Evolutionary conservation across 2,797 vertebrate species (phyloP).

Genomic region (Pelobates cultripes): DNA sequence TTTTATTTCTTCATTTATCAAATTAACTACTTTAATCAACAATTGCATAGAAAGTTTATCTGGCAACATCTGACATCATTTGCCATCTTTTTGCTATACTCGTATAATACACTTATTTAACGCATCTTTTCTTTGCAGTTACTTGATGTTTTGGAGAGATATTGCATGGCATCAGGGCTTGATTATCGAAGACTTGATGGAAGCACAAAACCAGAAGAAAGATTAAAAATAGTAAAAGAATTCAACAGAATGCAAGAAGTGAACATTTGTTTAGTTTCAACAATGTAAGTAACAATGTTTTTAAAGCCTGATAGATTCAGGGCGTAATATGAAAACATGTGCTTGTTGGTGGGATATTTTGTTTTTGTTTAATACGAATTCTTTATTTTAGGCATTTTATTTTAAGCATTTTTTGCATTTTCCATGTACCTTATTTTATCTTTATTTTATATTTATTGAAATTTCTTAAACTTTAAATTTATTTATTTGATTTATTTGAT

Average conservation of each 20-base stretch:
- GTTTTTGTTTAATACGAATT: too few relatives aligned
- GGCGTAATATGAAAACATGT: too few relatives aligned
- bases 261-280: slow-evolving; percentile 94
- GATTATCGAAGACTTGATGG: slow-evolving; percentile 93
- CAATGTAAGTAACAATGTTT: slow-evolving; percentile 81
- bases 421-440: too few relatives aligned
- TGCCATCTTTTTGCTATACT: slow-evolving; percentile 5
- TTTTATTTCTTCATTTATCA: not conserved
- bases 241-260: slow-evolving; percentile 87
- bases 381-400: too few relatives aligned
- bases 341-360: too few relatives aligned
- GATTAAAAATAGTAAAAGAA: slow-evolving; percentile 88
- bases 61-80: not conserved
- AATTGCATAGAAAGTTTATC: not conserved
- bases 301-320: too few relatives aligned
- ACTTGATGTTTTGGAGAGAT: slow-evolving; percentile 88
- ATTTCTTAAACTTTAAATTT: too few relatives aligned
- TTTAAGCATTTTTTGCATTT: too few relatives aligned
- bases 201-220: slow-evolving; percentile 89
- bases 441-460: too few relatives aligned
- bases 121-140: slow-evolving; percentile 70
- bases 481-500: too few relatives aligned
- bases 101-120: not conserved
- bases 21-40: not conserved
- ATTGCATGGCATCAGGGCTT: slow-evolving; percentile 92